A percentile compares a stretch with the other conserved stretches of the same genome.
Evolutionary conservation across 2,113 vertebrate genomes (phyloP).

Genomic region (Cephalophus harveyi): DNA sequence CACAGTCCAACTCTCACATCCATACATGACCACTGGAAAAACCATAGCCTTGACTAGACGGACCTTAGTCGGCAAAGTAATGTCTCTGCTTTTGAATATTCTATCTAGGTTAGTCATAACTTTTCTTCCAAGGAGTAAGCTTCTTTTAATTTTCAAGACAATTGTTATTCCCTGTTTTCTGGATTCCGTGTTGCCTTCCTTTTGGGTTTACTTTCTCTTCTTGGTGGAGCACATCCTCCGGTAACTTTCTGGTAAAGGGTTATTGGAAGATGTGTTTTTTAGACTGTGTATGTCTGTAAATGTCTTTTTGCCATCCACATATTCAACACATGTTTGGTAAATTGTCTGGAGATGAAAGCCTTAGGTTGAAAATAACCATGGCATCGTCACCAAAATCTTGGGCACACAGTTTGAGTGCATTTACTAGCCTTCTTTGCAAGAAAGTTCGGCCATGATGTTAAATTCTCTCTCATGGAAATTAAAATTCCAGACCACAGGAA

Average conservation of each 20-base stretch:
- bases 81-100: no score
- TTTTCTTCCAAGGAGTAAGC: no score
- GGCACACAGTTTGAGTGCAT: neutral
- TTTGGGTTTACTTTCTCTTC: neutral
- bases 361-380: neutral
- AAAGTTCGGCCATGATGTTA: neutral
- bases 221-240: neutral
- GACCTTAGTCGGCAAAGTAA: no score
- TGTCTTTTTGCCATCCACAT: neutral
- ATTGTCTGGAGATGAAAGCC: neutral
- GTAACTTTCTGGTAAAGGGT: neutral
- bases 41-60: neutral
- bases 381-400: neutral
- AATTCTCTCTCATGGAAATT: neutral
- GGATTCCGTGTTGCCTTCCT: neutral
- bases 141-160: neutral
- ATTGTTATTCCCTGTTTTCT: neutral
- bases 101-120: no score
- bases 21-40: no score
- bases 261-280: neutral
- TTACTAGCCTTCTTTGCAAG: neutral
- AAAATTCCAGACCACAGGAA: neutral
- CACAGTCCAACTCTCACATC: no score
- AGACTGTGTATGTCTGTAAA: neutral
- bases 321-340: neutral